Evolutionary conservation across 2,113 vertebrate species (phyloP), one percentile per base, ranked within the genome.

Genomic region (Tor tambroides): DNA sequence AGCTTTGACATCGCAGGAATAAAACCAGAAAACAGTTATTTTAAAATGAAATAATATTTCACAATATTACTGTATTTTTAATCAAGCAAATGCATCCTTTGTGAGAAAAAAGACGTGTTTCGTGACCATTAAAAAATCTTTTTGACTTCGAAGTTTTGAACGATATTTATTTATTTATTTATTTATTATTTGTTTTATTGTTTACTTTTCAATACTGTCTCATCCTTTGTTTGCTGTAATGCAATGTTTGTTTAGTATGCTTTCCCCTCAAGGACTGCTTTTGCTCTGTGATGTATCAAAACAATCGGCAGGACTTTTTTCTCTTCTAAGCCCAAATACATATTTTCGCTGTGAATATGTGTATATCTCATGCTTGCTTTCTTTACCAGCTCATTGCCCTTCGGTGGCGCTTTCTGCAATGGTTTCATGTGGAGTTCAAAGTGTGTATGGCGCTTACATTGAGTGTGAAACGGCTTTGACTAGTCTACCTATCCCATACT

Each of bases 381-480:
- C 30, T 71, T 67, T 63, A 6, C 28, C 28, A 67, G 26, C 63
- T 15, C 1, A 14, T 21, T 43, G 38, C 23, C 72, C 38, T 75
- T 75, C 72, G 35, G 38, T 75, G 74, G 11, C 1, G 6, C 35
- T 63, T 63, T 43, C 59, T 43, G n/a, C 32, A 61, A 9, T 4
- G 12, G 35, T 38, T 80, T 77, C 74, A 77, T 77, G 74, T 77
- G n/a, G 74, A 28, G 74, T 77, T 77, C 43, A 77, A 77, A 77
- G 74, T 6, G 14, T 46, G 38, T 12, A 26, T 19, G 43, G 5
- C 6, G n/a, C 2, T 46, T 15, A n/a, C 41, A n/a, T 43, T 43
- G 35, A 43, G 23, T 21, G 5, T 43, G 41, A 77, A 76, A 77
- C 12, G 30, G 2, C n/a, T 46, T 49, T 15, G n/a, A 49, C n/a